Evolutionary conservation across 2,888 invertebrate genomes (phyloP).

Genomic region (Neoaliturus tenellus): DNA sequence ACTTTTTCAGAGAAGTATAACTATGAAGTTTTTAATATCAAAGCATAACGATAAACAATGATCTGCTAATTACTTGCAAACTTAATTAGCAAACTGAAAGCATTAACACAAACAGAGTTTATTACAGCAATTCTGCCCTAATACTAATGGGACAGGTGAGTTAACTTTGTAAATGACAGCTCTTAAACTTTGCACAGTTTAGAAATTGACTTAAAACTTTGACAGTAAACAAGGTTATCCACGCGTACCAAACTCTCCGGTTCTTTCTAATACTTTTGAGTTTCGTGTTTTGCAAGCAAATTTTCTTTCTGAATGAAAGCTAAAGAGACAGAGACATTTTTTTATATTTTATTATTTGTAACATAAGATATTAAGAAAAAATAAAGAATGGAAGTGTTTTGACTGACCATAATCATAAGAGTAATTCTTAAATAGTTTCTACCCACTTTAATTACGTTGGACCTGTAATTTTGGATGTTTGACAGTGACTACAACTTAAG

Average conservation of each 20-base stretch:
- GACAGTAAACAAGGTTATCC: slow-evolving; percentile 45
- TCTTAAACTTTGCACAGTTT: slow-evolving; percentile 43
- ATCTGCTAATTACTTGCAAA: slow-evolving; percentile 4
- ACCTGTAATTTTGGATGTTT: too few relatives aligned
- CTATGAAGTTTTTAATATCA: too few relatives aligned
- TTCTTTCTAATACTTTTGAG: slow-evolving; percentile 13
- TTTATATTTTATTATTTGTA: too few relatives aligned
- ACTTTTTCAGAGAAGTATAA: too few relatives aligned
- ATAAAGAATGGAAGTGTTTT: too few relatives aligned
- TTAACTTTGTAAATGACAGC: slow-evolving; percentile 51
- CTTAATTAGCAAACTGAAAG: slow-evolving; percentile 30
- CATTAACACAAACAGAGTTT: slow-evolving; percentile 26
- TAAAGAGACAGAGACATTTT: too few relatives aligned
- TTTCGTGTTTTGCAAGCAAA: slow-evolving; percentile 9
- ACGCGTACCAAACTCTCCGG: slow-evolving; percentile 19
- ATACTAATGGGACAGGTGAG: slow-evolving; percentile 44
- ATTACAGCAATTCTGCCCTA: slow-evolving; percentile 16
- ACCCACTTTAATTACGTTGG: too few relatives aligned
- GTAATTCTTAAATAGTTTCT: too few relatives aligned
- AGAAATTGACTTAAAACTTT: slow-evolving; percentile 50
- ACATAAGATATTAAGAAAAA: too few relatives aligned
- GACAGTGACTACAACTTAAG: too few relatives aligned
- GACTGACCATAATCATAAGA: too few relatives aligned
- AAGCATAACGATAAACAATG: neutral
- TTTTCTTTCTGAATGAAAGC: neutral